Percentiles rank a stretch among this genome's conserved stretches.
Evolutionary conservation across 2,113 vertebrate genomes (phyloP).

Genomic region (Baryphthengus martii): DNA sequence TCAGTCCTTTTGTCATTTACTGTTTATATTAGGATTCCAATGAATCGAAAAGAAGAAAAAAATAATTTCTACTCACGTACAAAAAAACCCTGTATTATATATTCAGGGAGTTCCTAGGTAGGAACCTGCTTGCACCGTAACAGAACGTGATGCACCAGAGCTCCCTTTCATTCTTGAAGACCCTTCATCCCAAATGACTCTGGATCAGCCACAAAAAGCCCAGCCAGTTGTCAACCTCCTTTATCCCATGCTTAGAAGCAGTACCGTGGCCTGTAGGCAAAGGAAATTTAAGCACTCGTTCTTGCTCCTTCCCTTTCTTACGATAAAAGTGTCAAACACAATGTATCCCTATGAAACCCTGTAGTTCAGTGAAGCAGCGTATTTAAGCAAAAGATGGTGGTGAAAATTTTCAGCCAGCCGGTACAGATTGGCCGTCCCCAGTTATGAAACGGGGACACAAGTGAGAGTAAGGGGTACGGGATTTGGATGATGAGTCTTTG

Average conservation of each 20-base stretch:
- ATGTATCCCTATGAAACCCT: not conserved
- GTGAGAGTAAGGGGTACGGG: not conserved
- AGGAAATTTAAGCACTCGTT: not conserved
- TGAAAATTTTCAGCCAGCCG: not conserved
- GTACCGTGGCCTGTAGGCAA: not conserved
- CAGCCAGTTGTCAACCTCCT: not conserved
- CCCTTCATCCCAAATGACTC: not conserved
- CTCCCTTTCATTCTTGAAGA: not conserved
- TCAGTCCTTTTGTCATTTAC: not conserved
- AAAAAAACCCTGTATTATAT: accelerated
- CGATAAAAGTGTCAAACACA: not conserved
- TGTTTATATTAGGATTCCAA: not conserved
- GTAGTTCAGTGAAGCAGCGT: not conserved
- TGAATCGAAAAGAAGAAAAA: not conserved
- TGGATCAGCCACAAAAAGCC: not conserved
- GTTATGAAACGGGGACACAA: not conserved
- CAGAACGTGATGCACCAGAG: not conserved
- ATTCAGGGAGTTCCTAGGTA: not conserved
- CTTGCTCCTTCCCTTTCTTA: not conserved
- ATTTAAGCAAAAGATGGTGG: not conserved
- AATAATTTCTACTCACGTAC: not conserved
- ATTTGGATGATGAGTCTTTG: not conserved
- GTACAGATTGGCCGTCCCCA: not conserved
- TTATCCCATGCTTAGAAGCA: not conserved
- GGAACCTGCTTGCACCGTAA: not conserved